These are phyloP conservation scores for Hypolimnas misippus DNA, from an alignment of 2,888 invertebrate species.

Conservation along the genomic window DNA sequence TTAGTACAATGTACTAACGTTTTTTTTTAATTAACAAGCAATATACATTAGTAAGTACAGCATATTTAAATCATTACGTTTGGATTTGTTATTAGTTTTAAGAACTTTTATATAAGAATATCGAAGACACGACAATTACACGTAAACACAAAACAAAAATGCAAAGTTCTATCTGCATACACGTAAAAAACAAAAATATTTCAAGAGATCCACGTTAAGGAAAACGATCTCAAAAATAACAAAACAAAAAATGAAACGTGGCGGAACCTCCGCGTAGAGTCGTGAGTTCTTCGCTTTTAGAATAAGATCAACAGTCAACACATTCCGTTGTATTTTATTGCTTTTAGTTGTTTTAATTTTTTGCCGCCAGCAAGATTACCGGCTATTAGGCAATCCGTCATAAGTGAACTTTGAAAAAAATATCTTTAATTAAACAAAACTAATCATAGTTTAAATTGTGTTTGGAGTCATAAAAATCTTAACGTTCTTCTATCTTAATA, in stretches of 20 bases:
- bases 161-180: background rate
- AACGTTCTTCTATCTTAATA: too few species aligned
- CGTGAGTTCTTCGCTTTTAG: constrained; percentile 70
- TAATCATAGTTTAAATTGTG: too few species aligned
- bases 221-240: constrained; percentile 40
- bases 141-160: too few species aligned
- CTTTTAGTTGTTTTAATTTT: constrained; percentile 33
- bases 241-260: constrained; percentile 46
- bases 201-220: constrained; percentile 47
- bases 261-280: constrained; percentile 55
- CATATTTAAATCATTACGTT: too few species aligned
- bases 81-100: too few species aligned
- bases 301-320: constrained; percentile 52
- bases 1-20: too few species aligned
- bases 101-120: too few species aligned
- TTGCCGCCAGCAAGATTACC: constrained; percentile 17
- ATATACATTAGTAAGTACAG: too few species aligned
- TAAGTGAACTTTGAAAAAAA: background rate
- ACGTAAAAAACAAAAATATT: background rate
- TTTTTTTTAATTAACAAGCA: too few species aligned
- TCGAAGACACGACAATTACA: too few species aligned
- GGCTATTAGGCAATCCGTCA: constrained; percentile 19
- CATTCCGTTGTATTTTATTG: constrained; percentile 52
- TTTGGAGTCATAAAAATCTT: too few species aligned
- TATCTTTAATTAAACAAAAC: background rate